These are phyloP conservation scores for Parazoanthus swiftii DNA, from an alignment of 92 coral and sea anemone species.

Conservation along the genomic window DNA sequence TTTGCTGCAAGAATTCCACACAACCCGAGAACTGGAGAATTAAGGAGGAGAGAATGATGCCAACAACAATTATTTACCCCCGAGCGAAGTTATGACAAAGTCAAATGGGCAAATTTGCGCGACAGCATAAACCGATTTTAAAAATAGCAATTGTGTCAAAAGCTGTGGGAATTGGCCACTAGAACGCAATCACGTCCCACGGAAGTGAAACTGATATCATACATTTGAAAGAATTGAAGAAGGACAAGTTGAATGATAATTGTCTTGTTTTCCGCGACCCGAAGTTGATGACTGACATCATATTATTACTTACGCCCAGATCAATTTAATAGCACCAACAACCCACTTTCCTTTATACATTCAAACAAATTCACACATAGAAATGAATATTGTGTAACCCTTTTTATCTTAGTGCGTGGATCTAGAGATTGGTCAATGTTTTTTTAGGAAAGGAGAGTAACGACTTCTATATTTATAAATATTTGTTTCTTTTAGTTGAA, in stretches of 20 bases:
- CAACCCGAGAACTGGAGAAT: not conserved
- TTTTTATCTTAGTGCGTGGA: not conserved
- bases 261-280: not conserved
- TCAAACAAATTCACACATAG: not conserved
- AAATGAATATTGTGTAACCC: not conserved
- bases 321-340: not conserved
- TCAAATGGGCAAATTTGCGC: not conserved
- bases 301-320: constrained; percentile 6
- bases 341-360: not conserved
- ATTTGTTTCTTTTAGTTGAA: not conserved
- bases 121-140: not conserved
- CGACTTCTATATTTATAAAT: not conserved
- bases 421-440: not conserved
- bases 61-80: not conserved
- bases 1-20: not conserved
- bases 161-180: constrained; percentile 5
- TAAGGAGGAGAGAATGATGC: not conserved
- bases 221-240: constrained; percentile 10
- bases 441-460: not conserved
- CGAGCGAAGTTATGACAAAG: constrained; percentile 10
- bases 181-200: constrained; percentile 30
- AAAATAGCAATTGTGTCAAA: constrained; percentile 18
- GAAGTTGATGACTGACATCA: not conserved
- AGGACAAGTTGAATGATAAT: not conserved
- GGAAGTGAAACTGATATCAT: constrained; percentile 43